phyloP scores from a whole-genome alignment of 2,113 vertebrate species.

The Cochlearius cochlearius region DNA sequence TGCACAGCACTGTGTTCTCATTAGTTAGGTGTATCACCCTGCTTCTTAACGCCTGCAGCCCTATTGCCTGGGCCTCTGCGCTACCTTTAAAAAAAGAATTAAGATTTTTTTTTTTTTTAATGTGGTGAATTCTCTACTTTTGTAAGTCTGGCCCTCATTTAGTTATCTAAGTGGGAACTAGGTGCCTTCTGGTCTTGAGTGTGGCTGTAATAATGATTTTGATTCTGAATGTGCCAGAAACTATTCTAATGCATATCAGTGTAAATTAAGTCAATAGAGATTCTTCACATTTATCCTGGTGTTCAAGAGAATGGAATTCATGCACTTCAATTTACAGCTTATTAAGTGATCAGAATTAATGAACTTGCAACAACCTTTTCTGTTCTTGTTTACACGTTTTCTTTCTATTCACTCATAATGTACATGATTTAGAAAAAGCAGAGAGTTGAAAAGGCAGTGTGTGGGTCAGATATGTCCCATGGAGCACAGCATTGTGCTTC shows the following conservation, averaged over 20 bases:
- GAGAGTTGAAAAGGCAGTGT: slow-evolving; percentile 44
- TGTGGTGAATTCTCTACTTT: neutral
- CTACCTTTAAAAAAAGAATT: neutral
- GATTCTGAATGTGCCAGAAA: slow-evolving; percentile 33
- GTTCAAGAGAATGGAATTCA: slow-evolving; percentile 59
- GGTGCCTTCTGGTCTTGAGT: neutral
- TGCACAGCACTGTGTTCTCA: neutral
- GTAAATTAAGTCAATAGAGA: slow-evolving; percentile 56
- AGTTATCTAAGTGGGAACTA: neutral
- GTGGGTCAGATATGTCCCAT: slow-evolving; percentile 43
- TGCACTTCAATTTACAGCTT: slow-evolving; percentile 62
- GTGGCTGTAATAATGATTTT: slow-evolving; percentile 51
- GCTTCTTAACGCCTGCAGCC: neutral
- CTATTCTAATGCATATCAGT: slow-evolving; percentile 59
- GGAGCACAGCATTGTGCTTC: slow-evolving; percentile 39
- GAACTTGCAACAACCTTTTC: slow-evolving; percentile 33
- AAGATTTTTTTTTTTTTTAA: neutral
- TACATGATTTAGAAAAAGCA: slow-evolving; percentile 17
- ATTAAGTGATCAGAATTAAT: slow-evolving; percentile 69
- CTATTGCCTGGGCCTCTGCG: neutral
- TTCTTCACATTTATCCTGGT: slow-evolving; percentile 58
- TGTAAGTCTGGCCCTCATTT: neutral
- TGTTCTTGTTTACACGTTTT: slow-evolving; percentile 54
- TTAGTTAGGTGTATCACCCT: neutral
- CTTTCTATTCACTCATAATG: slow-evolving; percentile 31